Evolutionary conservation across 2,888 invertebrate genomes (phyloP).

Genomic region (Agrotis puta): DNA sequence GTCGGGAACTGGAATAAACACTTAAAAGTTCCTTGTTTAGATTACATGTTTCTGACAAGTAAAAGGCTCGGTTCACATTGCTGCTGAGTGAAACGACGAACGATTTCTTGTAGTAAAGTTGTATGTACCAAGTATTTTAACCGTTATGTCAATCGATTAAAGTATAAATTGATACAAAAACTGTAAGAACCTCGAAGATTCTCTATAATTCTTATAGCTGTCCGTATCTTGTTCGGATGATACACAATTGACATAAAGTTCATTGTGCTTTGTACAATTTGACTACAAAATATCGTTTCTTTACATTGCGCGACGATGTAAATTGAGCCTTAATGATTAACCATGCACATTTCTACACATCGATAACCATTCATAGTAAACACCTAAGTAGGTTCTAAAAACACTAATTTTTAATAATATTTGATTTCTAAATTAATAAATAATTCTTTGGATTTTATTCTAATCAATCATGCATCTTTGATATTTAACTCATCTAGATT

Average conservation of each 20-base stretch:
- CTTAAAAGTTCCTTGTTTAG: not conserved
- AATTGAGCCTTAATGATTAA: not conserved
- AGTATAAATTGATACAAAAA: no score
- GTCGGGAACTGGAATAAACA: not conserved
- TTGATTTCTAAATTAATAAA: slow-evolving; percentile 6
- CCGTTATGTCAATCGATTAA: no score
- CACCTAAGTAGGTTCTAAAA: not conserved
- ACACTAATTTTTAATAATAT: not conserved
- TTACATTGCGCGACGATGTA: not conserved
- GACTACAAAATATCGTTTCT: no score
- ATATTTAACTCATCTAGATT: slow-evolving; percentile 65
- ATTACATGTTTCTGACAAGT: not conserved
- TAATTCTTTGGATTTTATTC: slow-evolving; percentile 18
- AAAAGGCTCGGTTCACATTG: not conserved
- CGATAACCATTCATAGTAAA: not conserved
- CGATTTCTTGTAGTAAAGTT: no score
- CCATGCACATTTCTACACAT: not conserved
- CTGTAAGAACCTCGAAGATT: no score
- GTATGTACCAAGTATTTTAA: no score
- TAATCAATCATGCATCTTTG: slow-evolving; percentile 57
- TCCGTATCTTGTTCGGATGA: no score
- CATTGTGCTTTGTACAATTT: no score
- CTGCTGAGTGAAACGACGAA: no score
- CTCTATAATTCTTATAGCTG: no score
- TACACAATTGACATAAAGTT: no score